Evolutionary conservation across 2,113 vertebrate genomes (phyloP).

Genomic region (Crocuta crocuta): DNA sequence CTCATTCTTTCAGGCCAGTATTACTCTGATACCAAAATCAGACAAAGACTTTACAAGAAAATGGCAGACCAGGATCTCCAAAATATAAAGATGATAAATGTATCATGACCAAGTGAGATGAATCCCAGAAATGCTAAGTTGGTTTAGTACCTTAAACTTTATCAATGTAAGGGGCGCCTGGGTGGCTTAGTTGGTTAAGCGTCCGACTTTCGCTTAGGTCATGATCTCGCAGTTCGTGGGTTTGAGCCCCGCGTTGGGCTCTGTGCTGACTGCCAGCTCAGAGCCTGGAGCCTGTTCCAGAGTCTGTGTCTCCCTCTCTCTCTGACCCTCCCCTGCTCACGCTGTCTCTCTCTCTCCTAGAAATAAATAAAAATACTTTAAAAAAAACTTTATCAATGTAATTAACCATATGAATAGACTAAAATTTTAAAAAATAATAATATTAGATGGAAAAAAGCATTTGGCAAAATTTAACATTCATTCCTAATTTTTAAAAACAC

Average conservation of each 20-base stretch:
- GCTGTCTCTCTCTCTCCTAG: no score
- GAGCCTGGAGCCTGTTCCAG: no score
- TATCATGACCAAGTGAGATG: not conserved
- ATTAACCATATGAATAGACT: not conserved
- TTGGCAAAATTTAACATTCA: not conserved
- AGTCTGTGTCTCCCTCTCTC: no score
- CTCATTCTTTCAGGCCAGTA: not conserved
- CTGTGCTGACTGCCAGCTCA: no score
- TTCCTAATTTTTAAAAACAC: not conserved
- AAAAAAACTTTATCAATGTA: not conserved
- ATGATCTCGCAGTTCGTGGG: no score
- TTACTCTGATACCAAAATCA: not conserved
- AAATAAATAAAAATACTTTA: no score
- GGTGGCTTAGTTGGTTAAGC: no score
- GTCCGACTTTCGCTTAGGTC: no score
- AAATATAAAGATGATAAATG: not conserved
- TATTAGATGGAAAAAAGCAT: not conserved
- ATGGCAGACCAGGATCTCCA: not conserved
- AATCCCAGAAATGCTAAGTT: not conserved
- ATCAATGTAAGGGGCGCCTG: not conserved
- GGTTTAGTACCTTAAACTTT: not conserved
- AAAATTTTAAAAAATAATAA: not conserved
- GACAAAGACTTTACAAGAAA: not conserved
- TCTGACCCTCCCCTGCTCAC: no score
- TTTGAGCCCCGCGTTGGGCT: no score